Percentiles rank a stretch among this genome's conserved stretches.
Evolutionary conservation across 2,113 vertebrate species (phyloP).

Genomic region (Setophaga kirtlandii): DNA sequence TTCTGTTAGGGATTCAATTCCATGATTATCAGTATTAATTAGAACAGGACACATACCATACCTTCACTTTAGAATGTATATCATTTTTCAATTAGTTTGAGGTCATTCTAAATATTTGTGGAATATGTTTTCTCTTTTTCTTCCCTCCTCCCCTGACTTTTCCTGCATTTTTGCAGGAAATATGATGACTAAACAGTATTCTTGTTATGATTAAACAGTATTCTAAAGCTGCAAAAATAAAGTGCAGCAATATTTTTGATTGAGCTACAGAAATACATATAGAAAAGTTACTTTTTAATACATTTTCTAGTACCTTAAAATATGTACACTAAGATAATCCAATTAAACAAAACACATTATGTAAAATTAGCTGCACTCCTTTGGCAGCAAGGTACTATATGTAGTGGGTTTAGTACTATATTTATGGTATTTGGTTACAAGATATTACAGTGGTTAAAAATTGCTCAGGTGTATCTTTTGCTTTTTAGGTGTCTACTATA

Average conservation of each 20-base stretch:
- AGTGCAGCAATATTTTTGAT: not conserved
- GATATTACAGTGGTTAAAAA: not conserved
- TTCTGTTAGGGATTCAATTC: not conserved
- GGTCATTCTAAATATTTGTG: not conserved
- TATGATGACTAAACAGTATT: not conserved
- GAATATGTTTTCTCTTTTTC: not conserved
- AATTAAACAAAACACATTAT: not conserved
- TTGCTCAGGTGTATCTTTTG: not conserved
- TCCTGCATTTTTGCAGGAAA: not conserved
- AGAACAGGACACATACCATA: not conserved
- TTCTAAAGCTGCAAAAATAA: not conserved
- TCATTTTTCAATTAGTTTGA: not conserved
- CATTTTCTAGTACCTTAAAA: not conserved
- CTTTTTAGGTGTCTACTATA: not conserved
- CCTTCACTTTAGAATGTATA: not conserved
- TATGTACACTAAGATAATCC: not conserved
- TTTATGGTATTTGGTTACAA: not conserved
- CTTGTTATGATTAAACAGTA: not conserved
- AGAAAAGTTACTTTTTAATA: not conserved
- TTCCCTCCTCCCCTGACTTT: accelerated
- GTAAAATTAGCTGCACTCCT: not conserved
- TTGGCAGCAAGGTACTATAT: not conserved
- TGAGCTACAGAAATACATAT: not conserved
- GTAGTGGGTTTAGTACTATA: not conserved
- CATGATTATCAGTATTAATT: not conserved